These are phyloP conservation scores for Hippoglossus stenolepis DNA, from an alignment of 2,113 vertebrate genomes.

Conservation along the genomic window DNA sequence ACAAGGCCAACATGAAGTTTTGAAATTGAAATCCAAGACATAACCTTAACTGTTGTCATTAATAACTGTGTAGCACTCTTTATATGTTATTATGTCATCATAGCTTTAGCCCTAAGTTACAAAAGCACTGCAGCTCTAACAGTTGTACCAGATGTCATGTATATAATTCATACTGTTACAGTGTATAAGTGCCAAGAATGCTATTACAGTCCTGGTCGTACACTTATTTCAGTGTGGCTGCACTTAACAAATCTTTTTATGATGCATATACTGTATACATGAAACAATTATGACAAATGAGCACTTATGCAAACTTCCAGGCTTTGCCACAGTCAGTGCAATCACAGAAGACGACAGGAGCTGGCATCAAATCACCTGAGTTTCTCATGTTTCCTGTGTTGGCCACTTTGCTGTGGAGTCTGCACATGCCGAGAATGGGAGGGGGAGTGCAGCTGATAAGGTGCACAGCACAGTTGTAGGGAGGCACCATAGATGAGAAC, in stretches of 20 bases:
- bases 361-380: background rate
- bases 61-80: background rate
- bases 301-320: background rate
- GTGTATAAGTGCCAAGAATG: constrained; percentile 15
- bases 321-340: background rate
- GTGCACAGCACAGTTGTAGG: background rate
- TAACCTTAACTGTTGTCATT: constrained; percentile 1
- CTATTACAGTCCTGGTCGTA: background rate
- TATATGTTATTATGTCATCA: background rate
- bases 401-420: background rate
- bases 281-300: background rate
- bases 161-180: background rate
- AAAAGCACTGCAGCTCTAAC: background rate
- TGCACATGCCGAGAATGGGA: background rate
- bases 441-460: background rate
- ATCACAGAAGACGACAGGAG: background rate
- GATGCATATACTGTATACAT: background rate
- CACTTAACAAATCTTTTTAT: background rate
- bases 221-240: background rate
- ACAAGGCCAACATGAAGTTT: background rate
- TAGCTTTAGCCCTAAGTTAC: background rate
- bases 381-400: background rate
- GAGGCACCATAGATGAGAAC: background rate
- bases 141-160: background rate
- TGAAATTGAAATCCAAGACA: background rate